Base-by-base conservation (phyloP, 92 coral and sea anemone species). In the Parazoanthus atlanticus region DNA sequence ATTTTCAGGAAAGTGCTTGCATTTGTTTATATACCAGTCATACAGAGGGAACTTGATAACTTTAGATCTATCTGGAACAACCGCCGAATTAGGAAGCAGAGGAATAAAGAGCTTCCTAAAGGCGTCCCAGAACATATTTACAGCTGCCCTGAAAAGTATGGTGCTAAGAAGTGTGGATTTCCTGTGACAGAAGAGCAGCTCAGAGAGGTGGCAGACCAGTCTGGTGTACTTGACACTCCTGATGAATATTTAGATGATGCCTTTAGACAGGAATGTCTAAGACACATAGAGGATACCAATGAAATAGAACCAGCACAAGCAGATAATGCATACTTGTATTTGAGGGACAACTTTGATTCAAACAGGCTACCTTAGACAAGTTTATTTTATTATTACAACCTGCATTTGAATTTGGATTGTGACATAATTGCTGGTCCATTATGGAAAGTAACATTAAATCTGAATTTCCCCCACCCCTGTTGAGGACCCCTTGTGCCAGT, bases 91-190 rank as follows among this genome's bases (percentile, higher is more conserved):
- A 77, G 93, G 43, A 93, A 76, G 85, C 93, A 92, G 81, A 90
- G 74, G 84, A 79, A 71, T 32, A 92, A 93, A 79, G 92, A 85
- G 72, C 96, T 92, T 83, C 94, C 96, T 34, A 88, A 92, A 41
- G 96, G 94, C 33, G 89, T 93, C n/a, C 94, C 96, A 54, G 96
- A 93, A 85, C 94, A 93, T 74, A 92, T 93, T 72, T 89, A 92
- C 88, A 76, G 54, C 74, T 89, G 89, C 65, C 94, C 96, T 8
- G 91, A 93, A 33, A 46, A 79, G 56, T 56, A 93, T 91, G 94
- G 92, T 89, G 94, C 92, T 72, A 84, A 89, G 88, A 93, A 85
- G 64, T 91, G 93, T 93, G 96, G 96, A 16, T 66, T 34, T 88
- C 76, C 49, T 72, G 72, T 92, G 80, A 89, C 94, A 79, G 94